Base-by-base conservation (phyloP, 2,888 invertebrate species). In the Agrypnus murinus region DNA sequence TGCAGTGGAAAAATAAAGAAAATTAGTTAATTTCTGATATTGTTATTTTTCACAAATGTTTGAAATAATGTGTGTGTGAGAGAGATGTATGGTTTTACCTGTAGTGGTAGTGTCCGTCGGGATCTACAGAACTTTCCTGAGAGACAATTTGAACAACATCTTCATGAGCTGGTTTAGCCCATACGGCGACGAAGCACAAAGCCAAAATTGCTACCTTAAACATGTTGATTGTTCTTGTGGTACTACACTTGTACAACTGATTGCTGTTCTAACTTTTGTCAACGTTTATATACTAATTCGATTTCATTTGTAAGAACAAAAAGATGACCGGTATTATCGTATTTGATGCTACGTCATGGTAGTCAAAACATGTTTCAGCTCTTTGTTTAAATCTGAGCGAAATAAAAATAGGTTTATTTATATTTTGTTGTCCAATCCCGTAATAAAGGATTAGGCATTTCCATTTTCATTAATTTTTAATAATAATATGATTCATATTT, bases 41-140 rank as follows among this genome's bases (percentile, higher is more conserved):
- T 25, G 2, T 25, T 25, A 25, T 25, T 25, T 25, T n/a, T n/a
- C n/a, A n/a, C 2, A 25, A 25, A 25, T 3, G 5, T 25, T 5
- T 25, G 5, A 25, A 25, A 25, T 25, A n/a, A n/a, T n/a, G n/a
- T n/a, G n/a, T n/a, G n/a, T n/a, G n/a, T 25, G 3, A 25, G 25
- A 25, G 2, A 25, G 25, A 25, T n/a, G 17, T 36, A 65, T 19
- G 5, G 8, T 34, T 6, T 72, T 80, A 87, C 88, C 88, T 88
- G 84, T 85, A 88, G 81, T 87, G 88, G 73, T 86, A 89, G 32
- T 86, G 86, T 77, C 89, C 89, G 74, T 88, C 87, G 1, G 86
- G 79, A 72, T 88, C 87, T 40, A 88, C 81, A 73, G 87, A 87
- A 59, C 87, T 88, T 25, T 88, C 88, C 69, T 88, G 87, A 15